A percentile compares a stretch with the other conserved stretches of the same genome.
phyloP scores from a whole-genome alignment of 2,113 vertebrate genomes.

The Corydoras sp. region DNA sequence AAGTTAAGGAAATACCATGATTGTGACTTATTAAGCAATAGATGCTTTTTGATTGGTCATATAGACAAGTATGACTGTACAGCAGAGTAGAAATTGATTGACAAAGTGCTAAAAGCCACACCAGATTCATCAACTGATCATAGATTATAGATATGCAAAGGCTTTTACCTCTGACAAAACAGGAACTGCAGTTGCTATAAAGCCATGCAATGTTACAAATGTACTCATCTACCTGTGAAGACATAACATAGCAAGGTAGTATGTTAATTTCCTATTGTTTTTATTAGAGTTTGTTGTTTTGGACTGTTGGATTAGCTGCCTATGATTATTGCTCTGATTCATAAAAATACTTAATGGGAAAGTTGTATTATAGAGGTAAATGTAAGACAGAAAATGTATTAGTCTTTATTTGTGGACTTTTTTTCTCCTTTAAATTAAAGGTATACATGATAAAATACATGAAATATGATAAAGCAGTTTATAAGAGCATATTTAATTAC shows the following conservation, averaged over 20 bases:
- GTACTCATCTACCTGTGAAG: constrained; percentile 5
- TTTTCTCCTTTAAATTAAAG: no score
- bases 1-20: no score
- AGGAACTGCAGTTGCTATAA: constrained; percentile 32
- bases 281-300: constrained; percentile 3
- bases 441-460: no score
- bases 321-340: background rate
- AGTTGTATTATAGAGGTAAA: no score
- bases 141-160: constrained; percentile 27
- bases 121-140: constrained; percentile 18
- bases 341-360: no score
- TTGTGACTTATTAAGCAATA: no score
- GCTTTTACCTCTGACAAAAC: constrained; percentile 18
- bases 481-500: no score
- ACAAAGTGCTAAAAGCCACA: background rate
- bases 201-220: background rate
- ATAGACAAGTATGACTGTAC: no score
- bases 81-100: background rate
- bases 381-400: no score
- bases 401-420: no score
- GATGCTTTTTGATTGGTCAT: no score
- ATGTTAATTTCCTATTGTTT: constrained; percentile 9
- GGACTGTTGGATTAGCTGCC: background rate
- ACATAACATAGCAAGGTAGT: constrained; percentile 10
- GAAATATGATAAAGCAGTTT: no score